Evolutionary conservation across 1,140 invertebrate species (phyloP), one percentile per base, ranked within the genome.

Genomic region (Neuroterus valhalla): DNA sequence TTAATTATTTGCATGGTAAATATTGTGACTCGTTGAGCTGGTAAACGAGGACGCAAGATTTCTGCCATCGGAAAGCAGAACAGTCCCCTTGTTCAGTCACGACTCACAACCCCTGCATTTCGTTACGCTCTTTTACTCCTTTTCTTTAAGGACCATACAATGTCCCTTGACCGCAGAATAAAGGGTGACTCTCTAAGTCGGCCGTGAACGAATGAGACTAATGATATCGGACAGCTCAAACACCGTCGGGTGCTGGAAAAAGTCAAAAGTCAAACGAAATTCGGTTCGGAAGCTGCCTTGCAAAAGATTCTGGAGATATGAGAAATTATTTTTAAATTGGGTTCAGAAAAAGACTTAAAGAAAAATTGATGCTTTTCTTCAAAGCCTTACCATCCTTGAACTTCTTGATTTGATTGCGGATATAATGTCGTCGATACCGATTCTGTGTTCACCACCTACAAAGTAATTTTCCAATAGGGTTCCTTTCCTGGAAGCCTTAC

Each of bases 61-160:
- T 62, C 31, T 26, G 19, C 15, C 66, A 50, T 38, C 45, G 19
- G 21, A 71, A 3, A 44, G 14, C n/a, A 42, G 67, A 66, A 52
- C 62, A 31, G 50, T 75, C 70, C 80, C 80, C 80, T 70, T 74
- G n/a, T 26, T 23, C 26, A 48, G 67, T 70, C 72, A 72, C 73
- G 71, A 81, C 80, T 70, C 72, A 72, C 73, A 70, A 81, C 80
- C 80, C 80, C 76, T 72, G 75, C 76, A 44, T 77, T 82, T 82
- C 78, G 80, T 80, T 76, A 82, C 80, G 76, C 78, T 81, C 80
- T 82, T 82, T 82, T 78, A 82, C 80, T 79, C 74, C 80, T 82
- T 82, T 82, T 80, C 80, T 79, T 80, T 55, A 62, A 71, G 75
- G 70, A 76, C 79, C 71, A 82, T 82, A 72, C 75, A 78, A 82